Conservation (phyloP, 1,140 invertebrate species). For the Limonius californicus region DNA sequence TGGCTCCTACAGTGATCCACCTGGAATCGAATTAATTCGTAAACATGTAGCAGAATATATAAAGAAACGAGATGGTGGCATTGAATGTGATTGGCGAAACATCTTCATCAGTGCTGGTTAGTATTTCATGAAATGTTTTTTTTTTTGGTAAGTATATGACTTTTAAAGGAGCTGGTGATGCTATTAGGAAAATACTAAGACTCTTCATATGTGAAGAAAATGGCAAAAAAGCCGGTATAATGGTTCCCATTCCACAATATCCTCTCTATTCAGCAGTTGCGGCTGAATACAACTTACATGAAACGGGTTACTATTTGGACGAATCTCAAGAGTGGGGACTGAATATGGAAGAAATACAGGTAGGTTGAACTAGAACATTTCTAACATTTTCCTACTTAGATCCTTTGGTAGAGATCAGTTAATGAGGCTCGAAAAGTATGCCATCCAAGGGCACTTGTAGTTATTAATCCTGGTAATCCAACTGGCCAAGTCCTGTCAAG, state of each 20-base stretch:
- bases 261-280: slow-evolving; percentile 93
- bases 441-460: slow-evolving; percentile 81
- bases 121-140: too few relatives aligned
- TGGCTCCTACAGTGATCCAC: slow-evolving; percentile 74
- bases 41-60: slow-evolving; percentile 76
- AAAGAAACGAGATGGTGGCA: slow-evolving; percentile 59
- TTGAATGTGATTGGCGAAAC: slow-evolving; percentile 67
- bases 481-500: slow-evolving; percentile 87
- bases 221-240: slow-evolving; percentile 66
- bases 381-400: too few relatives aligned
- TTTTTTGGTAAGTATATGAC: too few relatives aligned
- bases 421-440: slow-evolving; percentile 63
- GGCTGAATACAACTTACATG: slow-evolving; percentile 80
- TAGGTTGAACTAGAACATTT: slow-evolving; percentile 3
- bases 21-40: slow-evolving; percentile 73
- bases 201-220: slow-evolving; percentile 52
- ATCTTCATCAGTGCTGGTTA: slow-evolving; percentile 81
- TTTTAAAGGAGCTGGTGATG: slow-evolving; percentile 71
- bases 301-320: slow-evolving; percentile 90
- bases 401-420: slow-evolving; percentile 54
- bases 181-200: slow-evolving; percentile 57
- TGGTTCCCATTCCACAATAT: slow-evolving; percentile 99
- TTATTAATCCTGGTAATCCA: slow-evolving; percentile 99
- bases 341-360: slow-evolving; percentile 74
- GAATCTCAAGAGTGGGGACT: slow-evolving; percentile 88